Percentiles rank a stretch among this genome's conserved stretches.
phyloP scores from a whole-genome alignment of 2,888 invertebrate genomes.

The Neria commutata region DNA sequence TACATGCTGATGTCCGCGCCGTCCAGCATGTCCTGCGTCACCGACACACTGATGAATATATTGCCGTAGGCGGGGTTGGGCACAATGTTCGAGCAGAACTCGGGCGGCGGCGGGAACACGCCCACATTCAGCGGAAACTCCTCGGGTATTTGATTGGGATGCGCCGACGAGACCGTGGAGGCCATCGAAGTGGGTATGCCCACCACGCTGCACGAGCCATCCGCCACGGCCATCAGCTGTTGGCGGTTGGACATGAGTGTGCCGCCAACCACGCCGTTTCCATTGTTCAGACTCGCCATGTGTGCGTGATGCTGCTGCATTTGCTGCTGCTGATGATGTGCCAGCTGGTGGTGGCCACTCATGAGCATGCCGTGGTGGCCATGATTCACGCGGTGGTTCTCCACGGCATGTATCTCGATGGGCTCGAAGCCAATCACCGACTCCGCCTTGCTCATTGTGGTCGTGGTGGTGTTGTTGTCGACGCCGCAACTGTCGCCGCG shows the following conservation, averaged over 20 bases:
- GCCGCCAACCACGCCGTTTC: slow-evolving; percentile 15
- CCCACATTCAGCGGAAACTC: slow-evolving; percentile 63
- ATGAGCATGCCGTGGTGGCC: slow-evolving; percentile 36
- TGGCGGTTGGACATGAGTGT: slow-evolving; percentile 38
- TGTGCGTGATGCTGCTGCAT: slow-evolving; percentile 35
- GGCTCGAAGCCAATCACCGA: slow-evolving; percentile 67
- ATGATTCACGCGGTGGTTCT: slow-evolving; percentile 58
- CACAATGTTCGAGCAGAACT: slow-evolving; percentile 65
- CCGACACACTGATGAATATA: slow-evolving; percentile 83
- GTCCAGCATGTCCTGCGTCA: slow-evolving; percentile 72
- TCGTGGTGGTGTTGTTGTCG: slow-evolving; percentile 68
- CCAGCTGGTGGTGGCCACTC: slow-evolving; percentile 21
- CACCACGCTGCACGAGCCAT: slow-evolving; percentile 55
- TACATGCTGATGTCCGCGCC: slow-evolving; percentile 72
- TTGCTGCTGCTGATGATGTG: slow-evolving; percentile 31
- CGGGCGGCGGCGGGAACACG: slow-evolving; percentile 66
- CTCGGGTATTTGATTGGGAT: slow-evolving; percentile 56
- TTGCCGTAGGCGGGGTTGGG: slow-evolving; percentile 65
- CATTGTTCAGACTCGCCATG: slow-evolving; percentile 27
- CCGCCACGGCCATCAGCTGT: slow-evolving; percentile 52
- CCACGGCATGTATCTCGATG: slow-evolving; percentile 68
- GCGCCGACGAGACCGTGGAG: slow-evolving; percentile 25
- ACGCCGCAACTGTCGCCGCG: slow-evolving; percentile 68
- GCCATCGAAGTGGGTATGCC: slow-evolving; percentile 52
- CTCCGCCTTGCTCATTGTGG: slow-evolving; percentile 62